Conservation (phyloP, 2,113 vertebrate genomes). For the Anguilla japonica region DNA sequence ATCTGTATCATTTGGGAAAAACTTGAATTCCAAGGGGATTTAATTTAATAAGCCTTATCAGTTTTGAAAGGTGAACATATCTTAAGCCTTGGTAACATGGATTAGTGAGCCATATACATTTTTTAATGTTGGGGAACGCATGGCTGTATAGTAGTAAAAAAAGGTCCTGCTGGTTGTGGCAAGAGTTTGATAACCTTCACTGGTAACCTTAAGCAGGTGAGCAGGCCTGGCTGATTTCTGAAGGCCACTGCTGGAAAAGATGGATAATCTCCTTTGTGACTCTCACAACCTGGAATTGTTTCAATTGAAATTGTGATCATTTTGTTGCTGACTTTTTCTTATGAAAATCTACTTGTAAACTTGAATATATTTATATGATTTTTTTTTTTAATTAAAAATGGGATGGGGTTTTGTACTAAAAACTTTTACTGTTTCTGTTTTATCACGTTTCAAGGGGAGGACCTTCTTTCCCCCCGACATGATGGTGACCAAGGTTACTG, state of each 20-base stretch:
- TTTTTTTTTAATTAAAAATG: background rate
- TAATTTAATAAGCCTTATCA: too few relatives aligned
- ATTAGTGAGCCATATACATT: too few relatives aligned
- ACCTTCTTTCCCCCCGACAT: too few relatives aligned
- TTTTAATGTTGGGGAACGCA: background rate
- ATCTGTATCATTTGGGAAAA: background rate
- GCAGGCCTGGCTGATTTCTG: background rate
- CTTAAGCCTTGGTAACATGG: too few relatives aligned
- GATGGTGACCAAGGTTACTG: too few relatives aligned
- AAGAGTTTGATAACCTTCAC: background rate
- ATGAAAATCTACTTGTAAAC: background rate
- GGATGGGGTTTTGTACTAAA: background rate
- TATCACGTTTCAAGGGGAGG: background rate
- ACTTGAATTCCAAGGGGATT: too few relatives aligned
- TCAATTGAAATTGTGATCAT: too few relatives aligned
- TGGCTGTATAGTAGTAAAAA: background rate
- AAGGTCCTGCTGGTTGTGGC: background rate
- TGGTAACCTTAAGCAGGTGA: background rate
- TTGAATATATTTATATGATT: slow-evolving; percentile 1
- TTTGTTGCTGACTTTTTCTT: background rate
- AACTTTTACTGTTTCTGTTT: background rate
- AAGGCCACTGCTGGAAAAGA: background rate
- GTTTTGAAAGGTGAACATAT: too few relatives aligned
- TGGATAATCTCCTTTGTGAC: too few relatives aligned
- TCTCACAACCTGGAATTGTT: too few relatives aligned